phyloP scores from a whole-genome alignment of 2,113 vertebrate genomes.

The Ibidorhyncha struthersii region DNA sequence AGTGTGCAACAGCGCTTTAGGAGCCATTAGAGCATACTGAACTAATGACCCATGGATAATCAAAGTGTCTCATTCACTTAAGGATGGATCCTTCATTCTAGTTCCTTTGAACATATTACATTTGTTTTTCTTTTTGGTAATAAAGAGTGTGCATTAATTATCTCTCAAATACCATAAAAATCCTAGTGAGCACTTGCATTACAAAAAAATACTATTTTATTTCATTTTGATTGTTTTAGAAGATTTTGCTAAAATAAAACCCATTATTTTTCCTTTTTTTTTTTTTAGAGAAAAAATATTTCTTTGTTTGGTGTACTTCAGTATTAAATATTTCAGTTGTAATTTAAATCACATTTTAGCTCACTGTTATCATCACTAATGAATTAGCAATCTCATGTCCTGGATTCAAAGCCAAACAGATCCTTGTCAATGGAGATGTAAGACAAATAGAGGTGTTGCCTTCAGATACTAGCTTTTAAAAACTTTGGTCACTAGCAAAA shows the following conservation, averaged over 20 bases:
- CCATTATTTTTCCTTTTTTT: neutral
- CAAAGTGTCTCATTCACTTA: constrained; percentile 41
- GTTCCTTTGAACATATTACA: constrained; percentile 16
- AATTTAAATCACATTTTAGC: neutral
- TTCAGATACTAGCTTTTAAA: neutral
- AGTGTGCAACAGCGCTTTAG: constrained; percentile 15
- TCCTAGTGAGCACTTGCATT: neutral
- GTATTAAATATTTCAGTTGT: neutral
- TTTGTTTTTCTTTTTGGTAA: constrained; percentile 45
- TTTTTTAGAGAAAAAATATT: neutral
- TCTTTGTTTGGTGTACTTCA: neutral
- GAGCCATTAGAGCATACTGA: constrained; percentile 31
- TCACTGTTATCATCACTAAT: neutral
- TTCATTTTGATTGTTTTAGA: neutral
- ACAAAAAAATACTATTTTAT: neutral
- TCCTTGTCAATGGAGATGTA: neutral
- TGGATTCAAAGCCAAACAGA: neutral
- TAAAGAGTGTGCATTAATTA: constrained; percentile 20
- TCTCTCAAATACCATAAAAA: neutral
- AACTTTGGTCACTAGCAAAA: neutral
- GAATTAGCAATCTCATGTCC: neutral
- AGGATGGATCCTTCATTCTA: constrained; percentile 21
- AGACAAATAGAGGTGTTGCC: neutral
- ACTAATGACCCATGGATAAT: constrained; percentile 50
- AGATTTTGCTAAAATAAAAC: neutral